These are phyloP conservation scores for Sebastes umbrosus DNA, from an alignment of 2,797 vertebrate species.

Conservation along the genomic window DNA sequence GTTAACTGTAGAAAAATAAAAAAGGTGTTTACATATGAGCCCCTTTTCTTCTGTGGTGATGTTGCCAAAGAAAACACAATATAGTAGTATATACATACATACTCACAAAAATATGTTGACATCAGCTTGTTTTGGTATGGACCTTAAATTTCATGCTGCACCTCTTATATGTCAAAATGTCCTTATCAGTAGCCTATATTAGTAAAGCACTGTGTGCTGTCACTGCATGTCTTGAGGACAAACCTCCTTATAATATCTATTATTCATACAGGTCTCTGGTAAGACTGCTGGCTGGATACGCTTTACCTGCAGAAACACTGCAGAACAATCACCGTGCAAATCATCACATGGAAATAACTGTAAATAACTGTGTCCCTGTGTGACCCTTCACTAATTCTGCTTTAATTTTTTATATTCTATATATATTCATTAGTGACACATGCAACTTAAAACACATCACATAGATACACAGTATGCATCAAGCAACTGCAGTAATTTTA, in stretches of 20 bases:
- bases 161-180: background rate
- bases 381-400: background rate
- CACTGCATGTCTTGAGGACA: slow-evolving; percentile 19
- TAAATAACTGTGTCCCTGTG: background rate
- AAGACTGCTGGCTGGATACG: background rate
- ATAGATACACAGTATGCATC: background rate
- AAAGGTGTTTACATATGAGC: slow-evolving; percentile 70
- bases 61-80: slow-evolving; percentile 17
- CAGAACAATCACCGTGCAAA: background rate
- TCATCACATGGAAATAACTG: background rate
- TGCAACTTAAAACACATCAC: background rate
- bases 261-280: slow-evolving; percentile 37
- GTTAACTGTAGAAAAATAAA: slow-evolving; percentile 65
- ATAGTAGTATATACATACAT: background rate
- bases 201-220: background rate
- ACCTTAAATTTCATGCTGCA: background rate
- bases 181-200: background rate
- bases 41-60: slow-evolving; percentile 25
- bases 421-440: background rate
- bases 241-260: slow-evolving; percentile 32
- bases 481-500: too few species aligned
- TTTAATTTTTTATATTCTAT: background rate
- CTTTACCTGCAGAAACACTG: slow-evolving; percentile 26
- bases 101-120: background rate
- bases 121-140: background rate